Percentiles rank a stretch among this genome's conserved stretches.
Conservation (phyloP, 2,113 vertebrate species). For the rabbit (Oryctolagus cuniculus) region DNA sequence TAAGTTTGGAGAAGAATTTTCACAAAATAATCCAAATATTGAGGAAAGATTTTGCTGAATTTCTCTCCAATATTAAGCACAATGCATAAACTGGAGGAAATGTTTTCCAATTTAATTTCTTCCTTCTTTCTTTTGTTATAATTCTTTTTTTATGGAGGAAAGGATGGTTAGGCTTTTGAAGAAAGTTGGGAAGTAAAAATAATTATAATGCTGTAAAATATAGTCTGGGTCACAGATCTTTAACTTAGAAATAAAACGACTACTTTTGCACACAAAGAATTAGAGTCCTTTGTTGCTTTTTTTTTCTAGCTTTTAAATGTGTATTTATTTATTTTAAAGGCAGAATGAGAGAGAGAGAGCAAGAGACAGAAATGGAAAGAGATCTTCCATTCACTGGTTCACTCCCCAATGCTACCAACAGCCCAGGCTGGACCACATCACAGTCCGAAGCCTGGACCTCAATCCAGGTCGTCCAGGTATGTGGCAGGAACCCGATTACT, state of each 20-base stretch:
- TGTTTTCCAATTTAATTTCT: slow-evolving; percentile 2
- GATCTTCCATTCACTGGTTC: too few species aligned
- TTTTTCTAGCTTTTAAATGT: slow-evolving; percentile 27
- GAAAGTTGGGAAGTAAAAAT: slow-evolving; percentile 52
- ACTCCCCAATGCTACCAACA: too few species aligned
- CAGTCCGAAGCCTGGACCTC: too few species aligned
- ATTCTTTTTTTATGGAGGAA: not conserved
- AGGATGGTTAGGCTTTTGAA: not conserved
- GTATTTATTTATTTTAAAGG: too few species aligned
- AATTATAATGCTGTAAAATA: slow-evolving; percentile 35
- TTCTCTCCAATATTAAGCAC: slow-evolving; percentile 10
- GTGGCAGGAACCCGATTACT: too few species aligned
- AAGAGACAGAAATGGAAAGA: too few species aligned
- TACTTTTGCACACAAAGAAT: slow-evolving; percentile 6
- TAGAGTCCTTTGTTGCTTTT: not conserved
- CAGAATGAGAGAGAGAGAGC: too few species aligned
- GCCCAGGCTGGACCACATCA: too few species aligned
- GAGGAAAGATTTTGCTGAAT: not conserved
- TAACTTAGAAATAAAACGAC: slow-evolving; percentile 55
- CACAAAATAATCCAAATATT: not conserved
- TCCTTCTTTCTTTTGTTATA: not conserved
- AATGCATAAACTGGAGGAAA: not conserved
- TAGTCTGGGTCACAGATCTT: not conserved
- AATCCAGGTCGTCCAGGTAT: too few species aligned
- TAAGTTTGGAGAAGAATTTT: not conserved